These are phyloP conservation scores for Chaenocephalus aceratus DNA, from an alignment of 2,113 vertebrate genomes.

Conservation along the genomic window DNA sequence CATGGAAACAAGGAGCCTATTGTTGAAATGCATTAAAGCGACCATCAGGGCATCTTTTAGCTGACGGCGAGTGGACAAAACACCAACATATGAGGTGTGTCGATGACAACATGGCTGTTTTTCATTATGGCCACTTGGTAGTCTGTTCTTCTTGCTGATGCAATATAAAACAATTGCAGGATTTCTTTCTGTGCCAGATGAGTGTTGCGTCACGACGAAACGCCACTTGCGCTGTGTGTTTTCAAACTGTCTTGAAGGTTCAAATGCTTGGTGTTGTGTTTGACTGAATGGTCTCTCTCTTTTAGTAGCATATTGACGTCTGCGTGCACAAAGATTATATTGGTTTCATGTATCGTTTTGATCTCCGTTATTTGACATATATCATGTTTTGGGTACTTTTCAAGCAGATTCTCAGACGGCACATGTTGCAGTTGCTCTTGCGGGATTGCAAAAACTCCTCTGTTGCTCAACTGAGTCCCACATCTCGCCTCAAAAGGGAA, in stretches of 20 bases:
- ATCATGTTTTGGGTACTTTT: no score
- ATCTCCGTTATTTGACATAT: no score
- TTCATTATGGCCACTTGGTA: no score
- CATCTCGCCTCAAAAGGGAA: slow-evolving; percentile 71
- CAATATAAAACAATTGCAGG: no score
- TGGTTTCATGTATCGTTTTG: neutral
- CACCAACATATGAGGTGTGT: no score
- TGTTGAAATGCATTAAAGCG: neutral
- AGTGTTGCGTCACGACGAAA: neutral
- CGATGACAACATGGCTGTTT: no score
- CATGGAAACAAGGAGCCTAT: slow-evolving; percentile 19
- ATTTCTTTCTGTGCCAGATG: neutral
- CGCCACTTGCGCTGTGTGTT: slow-evolving; percentile 40
- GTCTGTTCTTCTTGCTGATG: neutral
- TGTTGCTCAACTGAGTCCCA: slow-evolving; percentile 54
- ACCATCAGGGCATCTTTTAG: no score
- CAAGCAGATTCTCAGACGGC: neutral
- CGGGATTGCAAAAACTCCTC: slow-evolving; percentile 59
- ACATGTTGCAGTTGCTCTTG: slow-evolving; percentile 52
- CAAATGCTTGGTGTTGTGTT: neutral
- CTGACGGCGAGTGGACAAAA: no score
- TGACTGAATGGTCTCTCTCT: no score
- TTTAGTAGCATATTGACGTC: neutral
- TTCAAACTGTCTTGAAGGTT: neutral
- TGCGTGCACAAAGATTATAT: neutral